Conservation (phyloP, 2,113 vertebrate species). For the Pycnonotus jocosus region DNA sequence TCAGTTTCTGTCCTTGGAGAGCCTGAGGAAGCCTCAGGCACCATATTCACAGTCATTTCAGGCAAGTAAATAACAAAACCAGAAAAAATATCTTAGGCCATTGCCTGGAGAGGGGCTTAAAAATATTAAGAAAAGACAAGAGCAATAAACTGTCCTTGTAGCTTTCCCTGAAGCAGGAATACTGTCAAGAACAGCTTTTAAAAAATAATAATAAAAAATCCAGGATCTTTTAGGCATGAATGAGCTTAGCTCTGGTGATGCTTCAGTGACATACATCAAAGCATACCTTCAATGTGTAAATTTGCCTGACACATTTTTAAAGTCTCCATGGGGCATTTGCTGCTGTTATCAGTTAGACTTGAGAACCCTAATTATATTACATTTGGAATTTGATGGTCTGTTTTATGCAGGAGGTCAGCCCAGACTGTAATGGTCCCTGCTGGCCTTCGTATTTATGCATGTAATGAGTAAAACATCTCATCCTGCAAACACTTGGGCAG, state of each 20-base stretch:
- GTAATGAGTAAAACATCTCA: background rate
- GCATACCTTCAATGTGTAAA: conserved; percentile 39
- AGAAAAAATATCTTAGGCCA: conserved; percentile 17
- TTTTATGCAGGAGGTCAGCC: conserved; percentile 43
- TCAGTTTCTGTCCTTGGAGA: conserved; percentile 30
- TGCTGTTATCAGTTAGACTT: conserved; percentile 58
- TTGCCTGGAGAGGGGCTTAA: conserved; percentile 54
- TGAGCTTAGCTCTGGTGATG: conserved; percentile 4
- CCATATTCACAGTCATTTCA: background rate
- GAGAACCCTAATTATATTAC: conserved; percentile 47
- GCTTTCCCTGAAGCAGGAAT: conserved; percentile 37
- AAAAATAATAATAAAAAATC: background rate
- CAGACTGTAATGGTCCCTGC: conserved; percentile 1
- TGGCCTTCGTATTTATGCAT: background rate
- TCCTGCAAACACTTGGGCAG: background rate
- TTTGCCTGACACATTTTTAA: conserved; percentile 53
- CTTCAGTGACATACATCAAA: conserved; percentile 50
- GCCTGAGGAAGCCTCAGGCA: conserved; percentile 19
- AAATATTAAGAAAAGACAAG: conserved; percentile 34
- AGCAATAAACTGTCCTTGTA: conserved; percentile 27
- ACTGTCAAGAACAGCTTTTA: background rate
- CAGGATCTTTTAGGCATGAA: conserved; percentile 20
- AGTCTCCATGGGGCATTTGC: conserved; percentile 38
- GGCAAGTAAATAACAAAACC: conserved; percentile 34
- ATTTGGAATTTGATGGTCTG: conserved; percentile 44